Percentiles rank a stretch among this genome's conserved stretches.
phyloP scores from a whole-genome alignment of 2,797 vertebrate genomes.

The Sternotherus odoratus region DNA sequence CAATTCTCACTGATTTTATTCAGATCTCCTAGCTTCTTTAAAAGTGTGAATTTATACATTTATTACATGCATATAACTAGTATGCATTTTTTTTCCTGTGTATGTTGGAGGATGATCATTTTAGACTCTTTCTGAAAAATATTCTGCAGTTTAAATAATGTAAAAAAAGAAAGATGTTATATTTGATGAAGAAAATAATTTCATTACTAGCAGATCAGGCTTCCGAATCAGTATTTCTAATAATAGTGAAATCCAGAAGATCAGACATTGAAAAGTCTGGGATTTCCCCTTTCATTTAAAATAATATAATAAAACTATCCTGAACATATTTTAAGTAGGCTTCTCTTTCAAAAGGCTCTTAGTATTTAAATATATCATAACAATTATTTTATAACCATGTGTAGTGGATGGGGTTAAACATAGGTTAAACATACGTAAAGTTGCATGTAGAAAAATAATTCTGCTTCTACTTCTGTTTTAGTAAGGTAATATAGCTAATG shows the following conservation, averaged over 20 bases:
- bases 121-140: not conserved
- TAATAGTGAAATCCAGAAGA: no score
- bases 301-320: no score
- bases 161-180: no score
- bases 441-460: no score
- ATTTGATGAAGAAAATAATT: not conserved
- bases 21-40: not conserved
- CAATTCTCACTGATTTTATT: not conserved
- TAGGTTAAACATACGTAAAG: no score
- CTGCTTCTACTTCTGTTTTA: not conserved
- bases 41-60: not conserved
- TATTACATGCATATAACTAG: not conserved
- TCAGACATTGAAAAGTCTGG: not conserved
- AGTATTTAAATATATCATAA: no score
- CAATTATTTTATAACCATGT: no score
- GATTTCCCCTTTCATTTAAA: not conserved
- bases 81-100: not conserved
- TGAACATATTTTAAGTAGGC: no score
- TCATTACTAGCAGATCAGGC: not conserved
- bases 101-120: not conserved
- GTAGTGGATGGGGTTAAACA: no score
- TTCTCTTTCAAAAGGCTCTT: no score
- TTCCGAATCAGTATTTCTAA: no score
- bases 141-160: not conserved
- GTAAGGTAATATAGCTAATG: not conserved